A percentile compares a stretch with the other conserved stretches of the same genome.
These are phyloP conservation scores for Acleris cristana DNA, from an alignment of 2,888 invertebrate species.

Conservation along the genomic window DNA sequence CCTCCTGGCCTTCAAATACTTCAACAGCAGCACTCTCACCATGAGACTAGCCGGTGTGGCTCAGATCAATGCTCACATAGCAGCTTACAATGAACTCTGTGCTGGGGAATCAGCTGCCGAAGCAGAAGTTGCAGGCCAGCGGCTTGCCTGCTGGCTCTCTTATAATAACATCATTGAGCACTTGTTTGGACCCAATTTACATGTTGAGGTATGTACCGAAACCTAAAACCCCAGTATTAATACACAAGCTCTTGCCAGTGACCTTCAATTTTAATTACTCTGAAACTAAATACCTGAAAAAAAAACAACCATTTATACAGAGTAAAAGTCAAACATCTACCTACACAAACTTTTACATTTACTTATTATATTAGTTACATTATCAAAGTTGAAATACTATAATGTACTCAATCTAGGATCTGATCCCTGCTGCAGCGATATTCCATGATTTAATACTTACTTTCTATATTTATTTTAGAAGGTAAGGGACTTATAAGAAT, in stretches of 20 bases:
- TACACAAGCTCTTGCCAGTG: too few relatives aligned
- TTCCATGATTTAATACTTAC: too few relatives aligned
- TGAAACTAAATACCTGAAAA: too few relatives aligned
- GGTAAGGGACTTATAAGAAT: too few relatives aligned
- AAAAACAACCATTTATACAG: neutral
- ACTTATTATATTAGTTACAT: too few relatives aligned
- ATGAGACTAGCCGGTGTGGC: slow-evolving; percentile 97
- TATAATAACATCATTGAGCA: slow-evolving; percentile 95
- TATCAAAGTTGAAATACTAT: too few relatives aligned
- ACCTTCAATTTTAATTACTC: neutral
- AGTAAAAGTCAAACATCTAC: too few relatives aligned
- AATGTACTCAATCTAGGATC: too few relatives aligned
- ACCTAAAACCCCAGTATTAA: too few relatives aligned
- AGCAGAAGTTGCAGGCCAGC: slow-evolving; percentile 92
- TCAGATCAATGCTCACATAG: slow-evolving; percentile 97
- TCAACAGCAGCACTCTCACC: slow-evolving; percentile 96
- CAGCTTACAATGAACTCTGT: slow-evolving; percentile 94
- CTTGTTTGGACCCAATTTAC: slow-evolving; percentile 98
- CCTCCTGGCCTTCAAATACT: slow-evolving; percentile 97
- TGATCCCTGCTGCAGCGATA: too few relatives aligned
- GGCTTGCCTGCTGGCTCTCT: slow-evolving; percentile 94
- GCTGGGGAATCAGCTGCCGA: slow-evolving; percentile 94
- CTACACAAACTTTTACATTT: too few relatives aligned
- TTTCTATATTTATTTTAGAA: too few relatives aligned
- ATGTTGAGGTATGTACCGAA: slow-evolving; percentile 89